phyloP scores from a whole-genome alignment of 2,797 vertebrate genomes.

The Chlorospingus semifuscus region DNA sequence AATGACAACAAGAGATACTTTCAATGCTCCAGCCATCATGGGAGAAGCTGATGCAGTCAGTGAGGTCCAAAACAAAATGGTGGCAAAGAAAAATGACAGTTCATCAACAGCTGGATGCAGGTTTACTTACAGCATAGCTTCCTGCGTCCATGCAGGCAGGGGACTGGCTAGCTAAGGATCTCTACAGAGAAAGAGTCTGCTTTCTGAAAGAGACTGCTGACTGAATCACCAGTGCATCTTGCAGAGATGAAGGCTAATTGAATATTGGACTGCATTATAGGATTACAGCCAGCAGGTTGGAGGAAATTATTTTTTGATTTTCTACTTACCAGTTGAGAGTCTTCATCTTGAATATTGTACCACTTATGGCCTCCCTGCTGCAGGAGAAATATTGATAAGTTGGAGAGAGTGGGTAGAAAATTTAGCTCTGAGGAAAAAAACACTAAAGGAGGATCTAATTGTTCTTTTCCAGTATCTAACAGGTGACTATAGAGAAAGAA shows the following conservation, averaged over 20 bases:
- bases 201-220: neutral
- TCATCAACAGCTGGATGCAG: neutral
- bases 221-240: neutral
- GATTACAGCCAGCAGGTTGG: neutral
- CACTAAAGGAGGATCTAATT: neutral
- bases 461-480: neutral
- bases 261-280: neutral
- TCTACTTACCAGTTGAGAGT: neutral
- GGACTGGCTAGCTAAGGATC: neutral
- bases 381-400: neutral
- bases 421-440: neutral
- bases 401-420: neutral
- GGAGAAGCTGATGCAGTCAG: neutral
- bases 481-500: neutral
- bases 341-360: neutral
- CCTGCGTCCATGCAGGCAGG: rapidly evolving
- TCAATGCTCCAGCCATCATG: neutral
- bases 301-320: neutral
- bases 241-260: neutral
- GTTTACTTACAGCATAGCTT: neutral
- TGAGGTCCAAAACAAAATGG: neutral
- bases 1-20: neutral
- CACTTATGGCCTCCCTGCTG: neutral
- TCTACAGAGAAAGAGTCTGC: neutral
- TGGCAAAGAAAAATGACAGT: neutral